Evolutionary conservation across 1,140 invertebrate species (phyloP).

Genomic region (Uloborus diversus): DNA sequence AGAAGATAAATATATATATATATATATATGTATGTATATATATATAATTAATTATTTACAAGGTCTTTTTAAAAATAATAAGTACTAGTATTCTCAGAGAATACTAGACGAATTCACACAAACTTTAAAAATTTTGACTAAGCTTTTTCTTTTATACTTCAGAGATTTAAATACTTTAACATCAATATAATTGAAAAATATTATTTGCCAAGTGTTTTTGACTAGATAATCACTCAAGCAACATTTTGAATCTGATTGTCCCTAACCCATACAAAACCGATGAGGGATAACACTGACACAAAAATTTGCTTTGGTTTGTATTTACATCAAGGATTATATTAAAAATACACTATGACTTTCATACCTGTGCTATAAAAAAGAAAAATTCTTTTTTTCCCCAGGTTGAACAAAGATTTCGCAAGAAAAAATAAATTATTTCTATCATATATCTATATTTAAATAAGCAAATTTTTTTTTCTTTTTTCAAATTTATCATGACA

Average conservation of each 20-base stretch:
- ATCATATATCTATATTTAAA: slow-evolving; percentile 54
- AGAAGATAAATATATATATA: slow-evolving; percentile 29
- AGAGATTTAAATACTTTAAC: slow-evolving; percentile 39
- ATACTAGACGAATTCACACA: slow-evolving; percentile 19
- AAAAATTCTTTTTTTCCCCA: slow-evolving; percentile 27
- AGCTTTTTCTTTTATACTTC: slow-evolving; percentile 27
- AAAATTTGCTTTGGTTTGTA: slow-evolving; percentile 41
- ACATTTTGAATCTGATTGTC: slow-evolving; percentile 54
- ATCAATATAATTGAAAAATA: slow-evolving; percentile 54
- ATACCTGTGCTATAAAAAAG: slow-evolving; percentile 53
- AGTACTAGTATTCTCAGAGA: slow-evolving; percentile 42
- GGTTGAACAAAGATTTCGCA: slow-evolving; percentile 31
- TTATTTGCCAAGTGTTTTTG: slow-evolving; percentile 53
- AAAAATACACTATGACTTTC: slow-evolving; percentile 56
- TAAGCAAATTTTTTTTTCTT: slow-evolving; percentile 43
- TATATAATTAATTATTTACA: slow-evolving; percentile 46
- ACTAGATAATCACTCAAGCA: slow-evolving; percentile 55
- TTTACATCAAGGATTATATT: slow-evolving; percentile 54
- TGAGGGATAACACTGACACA: slow-evolving; percentile 53
- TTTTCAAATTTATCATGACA: slow-evolving; percentile 52
- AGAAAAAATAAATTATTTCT: slow-evolving; percentile 50
- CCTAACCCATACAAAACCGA: slow-evolving; percentile 54
- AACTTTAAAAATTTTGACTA: slow-evolving; percentile 52
- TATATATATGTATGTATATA: slow-evolving; percentile 47
- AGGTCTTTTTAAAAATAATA: slow-evolving; percentile 51